Conservation (phyloP, 2,797 vertebrate species). For the Periophthalmus magnuspinnatus region DNA sequence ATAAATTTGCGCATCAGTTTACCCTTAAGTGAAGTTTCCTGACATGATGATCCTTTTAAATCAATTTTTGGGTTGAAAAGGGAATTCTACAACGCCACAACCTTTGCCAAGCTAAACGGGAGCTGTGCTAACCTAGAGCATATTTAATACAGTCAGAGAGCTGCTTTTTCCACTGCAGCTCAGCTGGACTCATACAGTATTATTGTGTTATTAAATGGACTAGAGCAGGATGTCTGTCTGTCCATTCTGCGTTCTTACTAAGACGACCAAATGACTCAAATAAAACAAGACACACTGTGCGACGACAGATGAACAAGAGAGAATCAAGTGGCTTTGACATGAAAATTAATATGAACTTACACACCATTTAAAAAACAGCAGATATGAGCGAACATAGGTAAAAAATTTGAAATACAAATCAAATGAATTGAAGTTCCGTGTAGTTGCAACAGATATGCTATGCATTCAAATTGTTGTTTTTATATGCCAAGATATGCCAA, state of each 20-base stretch:
- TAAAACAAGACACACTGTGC: background rate
- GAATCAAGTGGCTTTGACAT: background rate
- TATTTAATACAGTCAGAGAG: background rate
- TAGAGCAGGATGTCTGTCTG: background rate
- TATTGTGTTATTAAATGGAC: background rate
- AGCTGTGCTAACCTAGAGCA: slow-evolving; percentile 5
- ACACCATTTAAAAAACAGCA: background rate
- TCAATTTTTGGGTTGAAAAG: background rate
- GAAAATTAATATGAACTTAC: background rate
- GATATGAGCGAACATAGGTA: background rate
- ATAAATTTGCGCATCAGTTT: background rate
- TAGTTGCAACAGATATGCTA: background rate
- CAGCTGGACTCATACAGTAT: background rate
- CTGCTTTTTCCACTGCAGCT: background rate
- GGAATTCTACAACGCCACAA: background rate
- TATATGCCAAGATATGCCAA: background rate
- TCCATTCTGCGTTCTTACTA: background rate
- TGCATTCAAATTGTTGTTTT: background rate
- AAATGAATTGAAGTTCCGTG: background rate
- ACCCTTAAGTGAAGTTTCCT: background rate
- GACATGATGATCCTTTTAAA: background rate
- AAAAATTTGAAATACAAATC: background rate
- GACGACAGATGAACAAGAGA: background rate
- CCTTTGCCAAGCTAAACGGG: background rate
- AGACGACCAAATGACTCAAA: slow-evolving; percentile 10